Evolutionary conservation across 2,888 invertebrate species (phyloP).

Genomic region (Urechis unicinctus): DNA sequence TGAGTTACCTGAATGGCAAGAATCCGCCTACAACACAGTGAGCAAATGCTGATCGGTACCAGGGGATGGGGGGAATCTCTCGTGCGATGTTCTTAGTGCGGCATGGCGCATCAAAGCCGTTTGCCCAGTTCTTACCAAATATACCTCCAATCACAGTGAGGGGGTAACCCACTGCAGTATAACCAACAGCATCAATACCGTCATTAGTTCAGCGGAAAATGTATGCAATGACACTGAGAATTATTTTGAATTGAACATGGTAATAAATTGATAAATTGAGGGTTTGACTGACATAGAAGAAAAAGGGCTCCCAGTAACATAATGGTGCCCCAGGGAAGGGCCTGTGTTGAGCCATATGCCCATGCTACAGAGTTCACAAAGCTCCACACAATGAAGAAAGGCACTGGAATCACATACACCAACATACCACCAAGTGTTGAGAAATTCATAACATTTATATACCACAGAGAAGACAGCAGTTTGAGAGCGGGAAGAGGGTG

Average conservation of each 20-base stretch:
- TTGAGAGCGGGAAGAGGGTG: neutral
- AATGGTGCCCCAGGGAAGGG: slow-evolving; percentile 54
- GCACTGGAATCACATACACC: slow-evolving; percentile 49
- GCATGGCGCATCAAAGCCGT: slow-evolving; percentile 53
- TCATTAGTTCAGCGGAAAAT: neutral
- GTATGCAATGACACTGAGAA: neutral
- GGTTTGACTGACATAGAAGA: slow-evolving; percentile 50
- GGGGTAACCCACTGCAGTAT: slow-evolving; percentile 53
- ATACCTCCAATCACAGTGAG: slow-evolving; percentile 55
- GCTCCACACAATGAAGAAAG: slow-evolving; percentile 54
- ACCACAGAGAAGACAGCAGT: neutral
- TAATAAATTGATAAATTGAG: neutral
- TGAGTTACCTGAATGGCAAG: slow-evolving; percentile 55
- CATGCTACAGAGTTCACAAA: slow-evolving; percentile 54
- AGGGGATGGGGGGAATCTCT: slow-evolving; percentile 53
- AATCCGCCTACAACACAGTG: slow-evolving; percentile 55
- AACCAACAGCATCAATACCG: neutral
- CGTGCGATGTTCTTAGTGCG: slow-evolving; percentile 54
- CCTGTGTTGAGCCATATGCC: slow-evolving; percentile 55
- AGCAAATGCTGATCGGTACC: slow-evolving; percentile 50
- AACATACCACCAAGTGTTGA: neutral
- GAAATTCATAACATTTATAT: neutral
- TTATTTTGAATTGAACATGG: neutral
- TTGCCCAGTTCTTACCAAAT: slow-evolving; percentile 52
- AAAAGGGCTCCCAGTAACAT: slow-evolving; percentile 52